A percentile compares a stretch with the other conserved stretches of the same genome.
Conservation (phyloP, 2,888 invertebrate species). For the Neoascia interrupta region DNA sequence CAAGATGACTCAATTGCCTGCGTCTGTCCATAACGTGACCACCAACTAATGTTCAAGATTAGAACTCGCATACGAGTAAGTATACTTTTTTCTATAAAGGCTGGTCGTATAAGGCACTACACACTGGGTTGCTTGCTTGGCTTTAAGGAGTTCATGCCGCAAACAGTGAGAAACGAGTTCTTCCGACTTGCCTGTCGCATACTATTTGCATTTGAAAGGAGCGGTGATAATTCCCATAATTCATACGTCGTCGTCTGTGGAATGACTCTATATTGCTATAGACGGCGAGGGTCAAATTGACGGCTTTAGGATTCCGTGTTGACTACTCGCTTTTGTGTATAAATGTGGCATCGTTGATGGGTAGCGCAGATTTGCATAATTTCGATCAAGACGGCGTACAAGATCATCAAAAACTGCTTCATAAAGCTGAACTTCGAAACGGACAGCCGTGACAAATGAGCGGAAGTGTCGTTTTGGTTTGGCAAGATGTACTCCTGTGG, state of each 20-base stretch:
- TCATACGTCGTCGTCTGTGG: constrained; percentile 40
- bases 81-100: constrained; percentile 3
- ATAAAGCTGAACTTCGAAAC: background rate
- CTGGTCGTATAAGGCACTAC: background rate
- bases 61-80: too few relatives aligned
- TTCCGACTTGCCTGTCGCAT: constrained; percentile 8
- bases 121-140: background rate
- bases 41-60: constrained; percentile 65
- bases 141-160: background rate
- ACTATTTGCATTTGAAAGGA: constrained; percentile 58
- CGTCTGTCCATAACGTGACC: constrained; percentile 50
- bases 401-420: constrained; percentile 42
- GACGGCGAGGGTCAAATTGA: constrained; percentile 36
- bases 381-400: constrained; percentile 30
- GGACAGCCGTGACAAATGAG: constrained; percentile 44
- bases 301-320: constrained; percentile 23
- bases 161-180: constrained; percentile 18
- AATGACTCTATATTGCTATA: constrained; percentile 30
- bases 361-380: constrained; percentile 44
- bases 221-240: constrained; percentile 62
- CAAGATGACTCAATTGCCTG: constrained; percentile 61
- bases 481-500: constrained; percentile 46
- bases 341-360: constrained; percentile 34
- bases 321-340: constrained; percentile 16
- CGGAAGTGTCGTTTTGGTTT: constrained; percentile 47